Evolutionary conservation across 2,797 vertebrate species (phyloP).

Genomic region (Cheirogaleus major): DNA sequence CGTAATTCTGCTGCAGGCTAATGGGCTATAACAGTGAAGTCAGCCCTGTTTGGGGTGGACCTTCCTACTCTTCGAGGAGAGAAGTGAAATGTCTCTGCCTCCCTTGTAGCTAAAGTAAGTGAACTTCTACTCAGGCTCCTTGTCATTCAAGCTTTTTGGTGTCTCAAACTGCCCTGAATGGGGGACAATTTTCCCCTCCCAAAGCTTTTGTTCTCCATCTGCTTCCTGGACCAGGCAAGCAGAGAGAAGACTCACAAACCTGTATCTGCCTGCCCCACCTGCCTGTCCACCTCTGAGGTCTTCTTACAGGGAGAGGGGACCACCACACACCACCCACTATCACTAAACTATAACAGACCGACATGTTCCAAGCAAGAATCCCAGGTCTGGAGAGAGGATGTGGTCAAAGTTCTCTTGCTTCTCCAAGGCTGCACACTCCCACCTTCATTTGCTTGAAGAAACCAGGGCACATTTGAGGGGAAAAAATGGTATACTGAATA

Average conservation of each 20-base stretch:
- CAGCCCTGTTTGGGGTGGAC: not conserved
- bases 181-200: not conserved
- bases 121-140: not conserved
- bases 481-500: not conserved
- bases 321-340: not conserved
- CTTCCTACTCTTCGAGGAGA: not conserved
- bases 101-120: not conserved
- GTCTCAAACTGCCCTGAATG: not conserved
- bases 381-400: not conserved
- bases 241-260: not conserved
- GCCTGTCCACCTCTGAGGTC: not conserved
- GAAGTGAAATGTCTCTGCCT: not conserved
- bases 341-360: not conserved
- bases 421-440: not conserved
- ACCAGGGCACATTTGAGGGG: not conserved
- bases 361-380: not conserved
- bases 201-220: not conserved
- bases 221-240: not conserved
- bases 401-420: not conserved
- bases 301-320: not conserved
- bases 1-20: not conserved
- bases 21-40: not conserved
- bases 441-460: not conserved
- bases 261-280: not conserved
- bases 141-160: not conserved